phyloP scores from a whole-genome alignment of 30 jellyfish, hydroid and myxozoan genomes.

The Catostylus mosaicus region DNA sequence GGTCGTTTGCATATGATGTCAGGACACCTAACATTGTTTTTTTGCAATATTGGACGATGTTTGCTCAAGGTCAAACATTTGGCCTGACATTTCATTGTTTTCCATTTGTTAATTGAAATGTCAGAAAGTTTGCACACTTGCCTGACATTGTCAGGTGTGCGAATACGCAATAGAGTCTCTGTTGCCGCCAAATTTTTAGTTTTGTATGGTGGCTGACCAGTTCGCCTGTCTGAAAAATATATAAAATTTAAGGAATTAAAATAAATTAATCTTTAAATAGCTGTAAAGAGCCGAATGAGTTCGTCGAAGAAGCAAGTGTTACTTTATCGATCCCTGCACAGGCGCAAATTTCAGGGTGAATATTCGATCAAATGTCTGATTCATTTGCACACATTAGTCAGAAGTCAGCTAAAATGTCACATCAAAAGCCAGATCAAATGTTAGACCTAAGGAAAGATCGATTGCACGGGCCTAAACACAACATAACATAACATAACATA shows the following conservation, averaged over 20 bases:
- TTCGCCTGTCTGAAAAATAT: neutral
- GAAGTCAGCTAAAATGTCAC: neutral
- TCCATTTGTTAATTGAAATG: conserved; percentile 13
- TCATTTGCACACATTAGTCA: neutral
- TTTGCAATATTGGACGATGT: neutral
- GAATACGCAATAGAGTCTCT: neutral
- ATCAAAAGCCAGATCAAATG: neutral
- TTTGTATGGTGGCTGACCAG: too few relatives aligned
- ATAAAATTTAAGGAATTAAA: too few relatives aligned
- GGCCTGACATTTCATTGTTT: neutral
- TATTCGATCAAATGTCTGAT: neutral
- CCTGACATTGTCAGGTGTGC: neutral
- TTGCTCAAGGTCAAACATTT: conserved; percentile 3
- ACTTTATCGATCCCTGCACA: neutral
- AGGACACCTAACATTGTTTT: neutral
- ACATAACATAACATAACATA: too few relatives aligned
- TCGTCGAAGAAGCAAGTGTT: neutral
- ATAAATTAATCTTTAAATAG: neutral
- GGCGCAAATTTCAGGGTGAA: conserved; percentile 6
- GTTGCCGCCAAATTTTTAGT: neutral
- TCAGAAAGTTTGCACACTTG: neutral
- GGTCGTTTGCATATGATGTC: too few relatives aligned
- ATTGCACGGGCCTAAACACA: neutral
- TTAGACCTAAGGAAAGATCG: neutral
- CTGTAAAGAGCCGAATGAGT: neutral